phyloP scores from a whole-genome alignment of 2,113 vertebrate genomes.

The Trichechus manatus region DNA sequence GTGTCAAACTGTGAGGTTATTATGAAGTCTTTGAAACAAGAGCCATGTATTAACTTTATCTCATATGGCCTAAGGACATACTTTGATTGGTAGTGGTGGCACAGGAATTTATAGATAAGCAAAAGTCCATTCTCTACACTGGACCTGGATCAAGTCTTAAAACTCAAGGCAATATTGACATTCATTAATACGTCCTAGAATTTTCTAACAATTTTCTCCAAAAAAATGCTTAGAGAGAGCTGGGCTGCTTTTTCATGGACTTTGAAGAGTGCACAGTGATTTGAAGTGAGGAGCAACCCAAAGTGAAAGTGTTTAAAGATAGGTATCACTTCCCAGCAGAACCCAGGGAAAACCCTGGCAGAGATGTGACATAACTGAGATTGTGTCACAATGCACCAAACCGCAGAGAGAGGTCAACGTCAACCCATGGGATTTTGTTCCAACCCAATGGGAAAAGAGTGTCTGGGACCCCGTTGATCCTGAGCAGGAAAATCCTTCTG shows the following conservation, averaged over 20 bases:
- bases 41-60: background rate
- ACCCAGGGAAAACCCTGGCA: background rate
- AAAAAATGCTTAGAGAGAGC: background rate
- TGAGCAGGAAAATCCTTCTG: background rate
- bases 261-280: background rate
- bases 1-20: background rate
- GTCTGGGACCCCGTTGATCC: background rate
- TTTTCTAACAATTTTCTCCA: background rate
- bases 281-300: constrained; percentile 21
- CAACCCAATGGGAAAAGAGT: background rate
- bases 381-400: background rate
- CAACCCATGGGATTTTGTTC: background rate
- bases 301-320: background rate
- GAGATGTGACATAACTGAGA: background rate
- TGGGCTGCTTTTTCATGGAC: background rate
- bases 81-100: background rate
- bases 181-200: background rate
- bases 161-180: background rate
- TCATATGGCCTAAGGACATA: rapidly evolving
- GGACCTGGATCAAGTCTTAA: background rate
- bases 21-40: background rate
- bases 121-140: background rate
- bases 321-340: background rate
- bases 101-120: background rate
- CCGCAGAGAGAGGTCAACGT: background rate